phyloP scores from a whole-genome alignment of 2,113 vertebrate species.

The Gallinago jamesoni region DNA sequence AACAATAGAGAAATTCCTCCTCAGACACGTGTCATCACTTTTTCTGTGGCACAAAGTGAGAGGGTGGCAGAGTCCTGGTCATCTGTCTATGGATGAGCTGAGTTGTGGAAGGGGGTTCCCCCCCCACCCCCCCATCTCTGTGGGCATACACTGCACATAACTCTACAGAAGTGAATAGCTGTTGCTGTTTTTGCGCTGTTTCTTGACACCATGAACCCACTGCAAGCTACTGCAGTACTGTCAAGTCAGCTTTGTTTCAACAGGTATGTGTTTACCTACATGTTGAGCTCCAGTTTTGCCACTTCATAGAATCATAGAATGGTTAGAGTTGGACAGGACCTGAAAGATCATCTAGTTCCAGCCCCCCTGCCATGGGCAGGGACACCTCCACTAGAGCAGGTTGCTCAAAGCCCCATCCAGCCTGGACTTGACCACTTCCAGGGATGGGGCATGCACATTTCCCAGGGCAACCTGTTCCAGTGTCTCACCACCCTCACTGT shows the following conservation, averaged over 20 bases:
- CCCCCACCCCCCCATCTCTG: rapidly evolving
- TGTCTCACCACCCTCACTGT: no score
- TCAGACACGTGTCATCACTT: not conserved
- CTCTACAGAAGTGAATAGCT: not conserved
- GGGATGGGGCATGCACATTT: no score
- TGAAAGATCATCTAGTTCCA: no score
- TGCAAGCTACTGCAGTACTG: not conserved
- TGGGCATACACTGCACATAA: not conserved
- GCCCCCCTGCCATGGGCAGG: no score
- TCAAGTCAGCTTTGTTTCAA: not conserved
- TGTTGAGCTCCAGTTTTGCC: not conserved
- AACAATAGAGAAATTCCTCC: not conserved
- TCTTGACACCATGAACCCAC: not conserved
- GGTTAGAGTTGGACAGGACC: no score
- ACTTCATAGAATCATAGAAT: not conserved
- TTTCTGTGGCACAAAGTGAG: not conserved
- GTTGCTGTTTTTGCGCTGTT: not conserved
- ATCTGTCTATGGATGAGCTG: not conserved
- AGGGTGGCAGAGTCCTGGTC: not conserved
- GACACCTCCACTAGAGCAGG: no score
- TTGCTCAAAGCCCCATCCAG: no score
- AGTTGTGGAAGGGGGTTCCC: not conserved
- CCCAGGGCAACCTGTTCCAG: no score
- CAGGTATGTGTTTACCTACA: not conserved
- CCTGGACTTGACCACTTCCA: no score